Conservation (phyloP, 2,888 invertebrate genomes). For the Polyploca ridens region DNA sequence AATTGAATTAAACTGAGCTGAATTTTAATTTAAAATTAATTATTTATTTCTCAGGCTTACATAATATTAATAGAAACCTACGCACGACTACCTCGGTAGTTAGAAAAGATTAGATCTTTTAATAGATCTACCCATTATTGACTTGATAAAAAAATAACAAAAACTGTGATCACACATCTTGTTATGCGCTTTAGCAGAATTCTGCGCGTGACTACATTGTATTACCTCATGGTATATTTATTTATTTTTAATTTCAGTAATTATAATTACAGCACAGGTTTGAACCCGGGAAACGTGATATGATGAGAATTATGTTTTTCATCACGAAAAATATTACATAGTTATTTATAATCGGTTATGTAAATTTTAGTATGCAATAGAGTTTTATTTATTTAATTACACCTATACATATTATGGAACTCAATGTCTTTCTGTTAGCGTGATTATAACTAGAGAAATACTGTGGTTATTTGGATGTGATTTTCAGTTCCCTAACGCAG, state of each 20-base stretch:
- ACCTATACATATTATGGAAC: too few relatives aligned
- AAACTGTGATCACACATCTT: not conserved
- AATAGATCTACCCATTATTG: not conserved
- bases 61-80: not conserved
- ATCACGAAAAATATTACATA: not conserved
- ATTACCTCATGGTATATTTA: constrained; percentile 3
- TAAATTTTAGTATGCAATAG: not conserved
- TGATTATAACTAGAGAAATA: too few relatives aligned
- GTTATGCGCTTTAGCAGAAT: not conserved
- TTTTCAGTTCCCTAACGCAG: too few relatives aligned
- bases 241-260: not conserved
- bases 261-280: not conserved
- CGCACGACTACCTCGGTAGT: not conserved
- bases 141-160: not conserved
- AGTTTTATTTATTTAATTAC: not conserved
- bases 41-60: not conserved
- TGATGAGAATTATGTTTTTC: not conserved
- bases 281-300: not conserved
- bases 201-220: not conserved
- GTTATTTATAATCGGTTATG: not conserved
- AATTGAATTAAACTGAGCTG: not conserved
- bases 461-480: too few relatives aligned
- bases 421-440: too few relatives aligned
- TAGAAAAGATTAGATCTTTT: not conserved
- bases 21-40: not conserved